Conservation (phyloP, 2,797 vertebrate species). For the Heterohyrax brucei region DNA sequence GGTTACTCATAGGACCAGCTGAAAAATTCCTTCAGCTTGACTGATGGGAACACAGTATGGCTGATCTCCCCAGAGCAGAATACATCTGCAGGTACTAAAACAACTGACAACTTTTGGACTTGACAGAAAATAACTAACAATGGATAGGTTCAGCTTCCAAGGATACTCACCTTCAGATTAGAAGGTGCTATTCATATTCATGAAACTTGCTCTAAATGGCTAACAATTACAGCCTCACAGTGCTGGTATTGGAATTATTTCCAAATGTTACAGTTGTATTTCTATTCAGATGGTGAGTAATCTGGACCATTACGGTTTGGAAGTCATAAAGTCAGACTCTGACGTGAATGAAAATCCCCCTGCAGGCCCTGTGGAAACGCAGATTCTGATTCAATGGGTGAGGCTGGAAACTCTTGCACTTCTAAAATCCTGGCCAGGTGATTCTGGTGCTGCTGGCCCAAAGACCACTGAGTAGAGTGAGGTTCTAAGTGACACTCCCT, state of each 20-base stretch:
- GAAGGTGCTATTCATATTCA: background rate
- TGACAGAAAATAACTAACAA: constrained; percentile 20
- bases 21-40: constrained; percentile 76
- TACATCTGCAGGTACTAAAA: constrained; percentile 73
- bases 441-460: background rate
- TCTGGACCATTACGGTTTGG: background rate
- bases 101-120: constrained; percentile 62
- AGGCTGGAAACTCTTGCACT: background rate
- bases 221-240: background rate
- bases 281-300: background rate
- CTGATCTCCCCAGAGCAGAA: constrained; percentile 67
- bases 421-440: background rate
- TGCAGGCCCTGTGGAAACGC: background rate
- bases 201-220: constrained; percentile 33
- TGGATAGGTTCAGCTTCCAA: constrained; percentile 6
- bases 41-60: constrained; percentile 56
- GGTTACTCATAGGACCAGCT: constrained; percentile 68
- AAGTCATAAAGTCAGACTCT: background rate
- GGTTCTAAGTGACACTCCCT: background rate
- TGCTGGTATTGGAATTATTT: background rate
- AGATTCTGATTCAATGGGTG: background rate
- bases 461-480: background rate
- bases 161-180: constrained; percentile 18
- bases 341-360: background rate
- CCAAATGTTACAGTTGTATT: constrained; percentile 5